These are phyloP conservation scores for Epinephelus malabaricus DNA, from an alignment of 2,797 vertebrate species.

Conservation along the genomic window DNA sequence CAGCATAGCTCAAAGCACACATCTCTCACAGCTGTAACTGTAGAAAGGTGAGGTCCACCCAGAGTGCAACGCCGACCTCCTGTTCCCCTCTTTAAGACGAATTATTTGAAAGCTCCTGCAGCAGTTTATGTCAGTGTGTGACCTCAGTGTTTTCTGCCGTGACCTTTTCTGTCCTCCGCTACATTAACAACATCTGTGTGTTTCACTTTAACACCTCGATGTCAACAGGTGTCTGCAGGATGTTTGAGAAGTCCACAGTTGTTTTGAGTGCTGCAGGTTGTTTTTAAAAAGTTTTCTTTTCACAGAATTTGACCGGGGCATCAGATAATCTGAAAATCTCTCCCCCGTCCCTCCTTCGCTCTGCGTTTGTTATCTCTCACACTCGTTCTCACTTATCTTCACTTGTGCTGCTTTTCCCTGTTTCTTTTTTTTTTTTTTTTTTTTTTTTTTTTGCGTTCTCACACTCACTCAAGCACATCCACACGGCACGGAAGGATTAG, in stretches of 20 bases:
- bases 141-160: neutral
- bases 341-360: neutral
- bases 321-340: neutral
- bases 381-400: neutral
- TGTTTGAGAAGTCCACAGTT: neutral
- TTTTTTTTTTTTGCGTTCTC: neutral
- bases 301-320: neutral
- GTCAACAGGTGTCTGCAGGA: neutral
- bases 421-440: neutral
- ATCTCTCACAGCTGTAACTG: too few relatives aligned
- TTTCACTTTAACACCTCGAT: neutral
- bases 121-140: neutral
- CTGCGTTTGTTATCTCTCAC: neutral
- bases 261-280: neutral
- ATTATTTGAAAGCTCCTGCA: constrained; percentile 1
- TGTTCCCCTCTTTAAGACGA: too few relatives aligned
- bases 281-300: neutral
- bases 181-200: neutral
- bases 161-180: neutral
- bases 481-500: constrained; percentile 28
- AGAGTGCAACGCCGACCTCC: too few relatives aligned
- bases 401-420: neutral
- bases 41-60: too few relatives aligned
- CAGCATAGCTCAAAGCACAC: too few relatives aligned
- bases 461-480: neutral